phyloP scores from a whole-genome alignment of 2,888 invertebrate species.

The Electrophaes corylata region DNA sequence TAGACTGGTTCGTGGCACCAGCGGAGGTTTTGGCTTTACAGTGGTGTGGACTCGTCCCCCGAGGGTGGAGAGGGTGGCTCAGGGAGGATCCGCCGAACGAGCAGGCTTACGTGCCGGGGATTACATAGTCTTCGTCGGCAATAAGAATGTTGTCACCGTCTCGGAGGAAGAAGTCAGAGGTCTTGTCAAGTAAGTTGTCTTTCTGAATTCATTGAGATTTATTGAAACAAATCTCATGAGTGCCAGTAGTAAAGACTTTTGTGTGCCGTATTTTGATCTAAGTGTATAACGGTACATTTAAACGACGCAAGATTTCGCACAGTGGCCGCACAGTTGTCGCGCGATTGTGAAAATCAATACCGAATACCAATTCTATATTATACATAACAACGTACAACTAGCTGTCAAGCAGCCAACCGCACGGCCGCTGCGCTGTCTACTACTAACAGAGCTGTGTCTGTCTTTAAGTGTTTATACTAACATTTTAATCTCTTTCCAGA shows the following conservation, averaged over 20 bases:
- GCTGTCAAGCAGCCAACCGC: no score
- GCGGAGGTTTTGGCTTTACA: conserved; percentile 92
- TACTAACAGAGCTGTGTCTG: no score
- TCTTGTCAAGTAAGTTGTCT: conserved; percentile 86
- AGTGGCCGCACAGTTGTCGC: no score
- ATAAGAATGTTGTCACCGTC: conserved; percentile 93
- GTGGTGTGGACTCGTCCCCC: conserved; percentile 96
- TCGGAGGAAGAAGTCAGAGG: conserved; percentile 87
- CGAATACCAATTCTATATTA: no score
- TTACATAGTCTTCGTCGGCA: conserved; percentile 94
- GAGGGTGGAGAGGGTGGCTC: conserved; percentile 92
- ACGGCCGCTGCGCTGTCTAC: no score
- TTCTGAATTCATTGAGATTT: background rate
- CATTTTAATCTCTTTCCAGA: conserved; percentile 68
- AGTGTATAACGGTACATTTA: no score
- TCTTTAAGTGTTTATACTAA: background rate
- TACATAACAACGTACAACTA: no score
- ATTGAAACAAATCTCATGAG: background rate
- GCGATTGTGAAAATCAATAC: no score
- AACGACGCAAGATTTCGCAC: no score
- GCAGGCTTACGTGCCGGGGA: conserved; percentile 93
- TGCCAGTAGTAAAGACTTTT: background rate
- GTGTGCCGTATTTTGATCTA: no score
- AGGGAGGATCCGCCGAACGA: conserved; percentile 92
- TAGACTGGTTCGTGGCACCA: conserved; percentile 78